phyloP scores from a whole-genome alignment of 2,113 vertebrate species.

The Natator depressus region DNA sequence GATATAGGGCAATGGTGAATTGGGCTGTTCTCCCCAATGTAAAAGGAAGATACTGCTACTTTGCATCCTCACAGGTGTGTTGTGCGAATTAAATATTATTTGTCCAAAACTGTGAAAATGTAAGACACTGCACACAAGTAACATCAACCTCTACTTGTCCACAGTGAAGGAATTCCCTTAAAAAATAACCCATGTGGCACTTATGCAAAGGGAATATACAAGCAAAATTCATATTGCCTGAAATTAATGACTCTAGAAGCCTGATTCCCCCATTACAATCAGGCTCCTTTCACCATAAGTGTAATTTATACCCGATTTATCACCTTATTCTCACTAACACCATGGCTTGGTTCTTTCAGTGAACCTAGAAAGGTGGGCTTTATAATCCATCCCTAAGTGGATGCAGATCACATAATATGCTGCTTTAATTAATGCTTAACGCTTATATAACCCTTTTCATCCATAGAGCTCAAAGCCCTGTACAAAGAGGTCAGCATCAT shows the following conservation, averaged over 20 bases:
- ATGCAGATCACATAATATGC: rapidly evolving
- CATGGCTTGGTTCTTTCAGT: neutral
- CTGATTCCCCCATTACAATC: neutral
- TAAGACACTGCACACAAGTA: neutral
- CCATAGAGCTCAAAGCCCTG: neutral
- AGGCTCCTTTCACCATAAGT: neutral
- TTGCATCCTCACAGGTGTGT: neutral
- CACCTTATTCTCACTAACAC: neutral
- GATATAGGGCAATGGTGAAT: neutral
- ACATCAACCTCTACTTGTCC: neutral
- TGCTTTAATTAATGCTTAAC: neutral
- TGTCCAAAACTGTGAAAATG: neutral
- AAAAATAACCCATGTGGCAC: neutral
- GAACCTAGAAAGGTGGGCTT: neutral
- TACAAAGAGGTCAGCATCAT: neutral
- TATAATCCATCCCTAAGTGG: rapidly evolving
- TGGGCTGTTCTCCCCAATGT: neutral
- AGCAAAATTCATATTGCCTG: neutral
- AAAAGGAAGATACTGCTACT: neutral
- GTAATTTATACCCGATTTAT: neutral
- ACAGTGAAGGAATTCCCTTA: neutral
- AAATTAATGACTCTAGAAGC: neutral
- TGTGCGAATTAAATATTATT: neutral
- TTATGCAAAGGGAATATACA: rapidly evolving
- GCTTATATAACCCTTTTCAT: neutral